Conservation (phyloP, 2,113 vertebrate species). For the Oophaga pumilio region DNA sequence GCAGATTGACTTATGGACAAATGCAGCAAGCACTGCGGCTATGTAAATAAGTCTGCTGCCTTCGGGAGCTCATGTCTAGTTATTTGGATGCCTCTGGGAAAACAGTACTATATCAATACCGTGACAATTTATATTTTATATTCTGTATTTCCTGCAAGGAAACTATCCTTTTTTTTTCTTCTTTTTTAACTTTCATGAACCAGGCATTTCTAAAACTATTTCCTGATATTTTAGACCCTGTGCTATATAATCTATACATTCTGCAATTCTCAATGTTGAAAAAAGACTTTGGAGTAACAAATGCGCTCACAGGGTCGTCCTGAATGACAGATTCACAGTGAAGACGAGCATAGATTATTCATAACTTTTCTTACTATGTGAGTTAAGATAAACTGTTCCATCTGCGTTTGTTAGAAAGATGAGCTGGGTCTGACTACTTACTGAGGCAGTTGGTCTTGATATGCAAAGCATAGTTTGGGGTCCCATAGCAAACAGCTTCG, state of each 20-base stretch:
- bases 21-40: neutral
- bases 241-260: neutral
- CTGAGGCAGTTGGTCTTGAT: neutral
- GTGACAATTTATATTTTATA: conserved; percentile 8
- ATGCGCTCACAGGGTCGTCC: neutral
- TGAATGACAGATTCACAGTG: conserved; percentile 22
- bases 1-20: neutral
- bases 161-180: neutral
- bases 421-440: neutral
- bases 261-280: neutral
- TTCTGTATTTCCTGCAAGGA: neutral
- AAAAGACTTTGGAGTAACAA: neutral
- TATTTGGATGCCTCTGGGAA: neutral
- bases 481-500: neutral
- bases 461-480: neutral
- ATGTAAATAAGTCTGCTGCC: neutral
- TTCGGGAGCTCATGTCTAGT: conserved; percentile 6
- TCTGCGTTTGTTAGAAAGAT: neutral
- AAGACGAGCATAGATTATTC: conserved; percentile 4
- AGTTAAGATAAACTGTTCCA: too few relatives aligned
- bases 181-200: neutral
- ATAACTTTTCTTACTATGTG: neutral
- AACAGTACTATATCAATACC: neutral
- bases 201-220: neutral
- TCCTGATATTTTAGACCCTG: neutral